These are phyloP conservation scores for Lucilia cuprina DNA, from an alignment of 1,140 invertebrate genomes.

Conservation along the genomic window DNA sequence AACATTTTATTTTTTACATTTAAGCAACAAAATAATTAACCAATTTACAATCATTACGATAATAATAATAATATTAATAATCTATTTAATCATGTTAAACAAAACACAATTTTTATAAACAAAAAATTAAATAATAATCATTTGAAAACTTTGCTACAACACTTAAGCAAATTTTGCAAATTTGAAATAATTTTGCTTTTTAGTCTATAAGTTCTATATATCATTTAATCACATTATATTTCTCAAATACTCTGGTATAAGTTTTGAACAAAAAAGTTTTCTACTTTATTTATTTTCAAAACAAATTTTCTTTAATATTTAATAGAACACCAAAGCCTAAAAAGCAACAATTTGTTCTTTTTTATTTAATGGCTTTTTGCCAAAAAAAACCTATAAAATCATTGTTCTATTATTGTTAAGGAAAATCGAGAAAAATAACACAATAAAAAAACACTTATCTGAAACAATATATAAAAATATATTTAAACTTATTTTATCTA, in stretches of 20 bases:
- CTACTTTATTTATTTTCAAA: not conserved
- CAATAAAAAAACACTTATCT: no score
- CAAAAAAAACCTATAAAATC: not conserved
- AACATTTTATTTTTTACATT: no score
- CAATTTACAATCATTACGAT: no score
- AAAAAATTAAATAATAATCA: not conserved
- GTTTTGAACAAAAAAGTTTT: no score
- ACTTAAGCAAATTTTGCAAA: not conserved
- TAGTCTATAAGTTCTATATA: not conserved
- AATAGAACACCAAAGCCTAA: not conserved
- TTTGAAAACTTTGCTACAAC: no score
- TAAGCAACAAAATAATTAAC: no score
- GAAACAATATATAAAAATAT: conserved; percentile 19
- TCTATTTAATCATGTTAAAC: no score
- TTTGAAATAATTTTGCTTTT: not conserved
- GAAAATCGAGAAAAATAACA: no score
- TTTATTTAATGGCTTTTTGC: not conserved
- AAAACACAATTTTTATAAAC: no score
- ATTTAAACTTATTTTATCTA: conserved; percentile 3
- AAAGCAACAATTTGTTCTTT: not conserved
- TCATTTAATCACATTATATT: not conserved
- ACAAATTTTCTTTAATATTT: not conserved
- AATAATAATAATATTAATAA: no score
- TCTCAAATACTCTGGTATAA: no score
- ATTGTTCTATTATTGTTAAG: not conserved